Conservation (phyloP, 2,113 vertebrate species). For the Campylomormyrus tamandua region DNA sequence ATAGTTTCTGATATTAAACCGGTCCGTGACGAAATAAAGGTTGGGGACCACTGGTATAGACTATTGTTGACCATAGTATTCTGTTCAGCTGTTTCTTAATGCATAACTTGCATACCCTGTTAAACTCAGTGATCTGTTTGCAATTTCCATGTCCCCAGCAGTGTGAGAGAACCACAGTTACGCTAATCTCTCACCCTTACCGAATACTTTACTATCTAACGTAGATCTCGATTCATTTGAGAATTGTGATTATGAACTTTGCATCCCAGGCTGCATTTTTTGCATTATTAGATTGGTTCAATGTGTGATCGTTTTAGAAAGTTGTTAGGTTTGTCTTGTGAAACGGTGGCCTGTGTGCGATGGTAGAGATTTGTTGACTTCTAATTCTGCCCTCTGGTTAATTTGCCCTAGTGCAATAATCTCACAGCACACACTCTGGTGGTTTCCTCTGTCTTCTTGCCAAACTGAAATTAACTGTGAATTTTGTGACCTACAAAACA, state of each 20-base stretch:
- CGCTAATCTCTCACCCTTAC: not conserved
- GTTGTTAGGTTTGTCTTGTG: not conserved
- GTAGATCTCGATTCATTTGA: not conserved
- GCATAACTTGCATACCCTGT: not conserved
- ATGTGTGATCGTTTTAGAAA: not conserved
- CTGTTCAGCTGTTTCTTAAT: not conserved
- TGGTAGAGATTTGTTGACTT: not conserved
- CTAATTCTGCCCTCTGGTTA: not conserved
- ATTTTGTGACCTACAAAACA: not conserved
- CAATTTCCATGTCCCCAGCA: not conserved
- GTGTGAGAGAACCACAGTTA: not conserved
- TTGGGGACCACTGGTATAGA: no score
- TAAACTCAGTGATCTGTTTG: not conserved
- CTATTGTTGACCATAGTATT: not conserved
- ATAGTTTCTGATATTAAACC: no score
- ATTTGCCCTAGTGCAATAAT: not conserved
- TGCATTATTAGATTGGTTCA: not conserved
- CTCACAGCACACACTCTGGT: not conserved
- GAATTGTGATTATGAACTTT: not conserved
- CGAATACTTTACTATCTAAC: not conserved
- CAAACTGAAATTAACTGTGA: not conserved
- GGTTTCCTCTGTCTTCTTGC: not conserved
- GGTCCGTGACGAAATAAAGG: no score
- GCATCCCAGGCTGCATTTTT: not conserved
- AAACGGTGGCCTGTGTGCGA: not conserved